These are phyloP conservation scores for Epirrhoe tristata DNA, from an alignment of 2,888 invertebrate species.

Conservation along the genomic window DNA sequence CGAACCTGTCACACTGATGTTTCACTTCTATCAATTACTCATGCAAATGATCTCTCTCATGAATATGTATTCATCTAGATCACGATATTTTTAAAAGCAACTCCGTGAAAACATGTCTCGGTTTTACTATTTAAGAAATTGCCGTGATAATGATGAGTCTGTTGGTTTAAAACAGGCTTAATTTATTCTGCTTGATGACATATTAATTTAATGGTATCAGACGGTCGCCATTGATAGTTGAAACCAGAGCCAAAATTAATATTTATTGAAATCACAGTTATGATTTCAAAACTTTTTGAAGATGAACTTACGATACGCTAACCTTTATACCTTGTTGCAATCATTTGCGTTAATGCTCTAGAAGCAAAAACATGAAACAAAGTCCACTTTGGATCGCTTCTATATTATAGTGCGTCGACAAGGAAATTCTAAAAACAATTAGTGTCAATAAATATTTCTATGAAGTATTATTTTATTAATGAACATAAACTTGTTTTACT, in stretches of 20 bases:
- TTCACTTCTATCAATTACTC: conserved; percentile 75
- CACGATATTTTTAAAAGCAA: conserved; percentile 50
- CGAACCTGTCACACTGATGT: conserved; percentile 67
- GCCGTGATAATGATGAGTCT: conserved; percentile 11
- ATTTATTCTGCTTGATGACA: conserved; percentile 7
- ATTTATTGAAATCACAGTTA: conserved; percentile 1
- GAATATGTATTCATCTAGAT: conserved; percentile 68
- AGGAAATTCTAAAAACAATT: too few relatives aligned
- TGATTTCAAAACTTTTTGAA: background rate
- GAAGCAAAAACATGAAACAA: too few relatives aligned
- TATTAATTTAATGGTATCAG: conserved; percentile 21
- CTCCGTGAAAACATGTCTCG: conserved; percentile 31
- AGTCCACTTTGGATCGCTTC: too few relatives aligned
- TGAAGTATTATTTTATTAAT: too few relatives aligned
- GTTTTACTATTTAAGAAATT: conserved; percentile 27
- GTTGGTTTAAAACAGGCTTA: conserved; percentile 14
- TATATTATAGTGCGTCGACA: too few relatives aligned
- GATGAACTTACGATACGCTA: background rate
- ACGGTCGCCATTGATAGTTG: conserved; percentile 5
- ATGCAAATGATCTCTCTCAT: conserved; percentile 72
- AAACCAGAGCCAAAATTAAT: background rate
- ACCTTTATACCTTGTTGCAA: too few relatives aligned
- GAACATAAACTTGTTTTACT: too few relatives aligned
- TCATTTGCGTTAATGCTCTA: too few relatives aligned
- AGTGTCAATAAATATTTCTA: too few relatives aligned